phyloP scores from a whole-genome alignment of 2,888 invertebrate species.

The Ormia ochracea region DNA sequence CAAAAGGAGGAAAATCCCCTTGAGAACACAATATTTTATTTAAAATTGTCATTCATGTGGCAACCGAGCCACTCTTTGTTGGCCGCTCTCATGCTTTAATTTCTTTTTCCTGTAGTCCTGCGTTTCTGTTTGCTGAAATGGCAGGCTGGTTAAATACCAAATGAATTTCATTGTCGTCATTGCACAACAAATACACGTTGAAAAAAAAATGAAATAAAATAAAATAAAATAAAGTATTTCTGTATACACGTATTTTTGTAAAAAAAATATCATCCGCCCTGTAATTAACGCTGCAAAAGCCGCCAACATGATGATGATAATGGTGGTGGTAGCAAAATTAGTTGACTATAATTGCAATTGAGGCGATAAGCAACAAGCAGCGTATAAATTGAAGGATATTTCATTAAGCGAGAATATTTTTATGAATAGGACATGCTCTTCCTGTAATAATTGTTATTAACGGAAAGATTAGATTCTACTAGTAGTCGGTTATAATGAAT shows the following conservation, averaged over 20 bases:
- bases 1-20: background rate
- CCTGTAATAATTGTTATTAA: no score
- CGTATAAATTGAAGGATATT: background rate
- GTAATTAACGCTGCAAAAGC: constrained; percentile 55
- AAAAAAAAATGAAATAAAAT: background rate
- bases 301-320: constrained; percentile 36
- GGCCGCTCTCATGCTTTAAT: background rate
- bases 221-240: background rate
- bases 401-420: no score
- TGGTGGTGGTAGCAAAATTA: constrained; percentile 11
- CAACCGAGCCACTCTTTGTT: background rate
- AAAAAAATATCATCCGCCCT: constrained; percentile 50
- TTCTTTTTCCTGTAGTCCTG: constrained; percentile 14
- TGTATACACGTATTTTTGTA: background rate
- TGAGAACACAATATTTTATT: background rate
- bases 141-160: constrained; percentile 17
- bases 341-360: background rate
- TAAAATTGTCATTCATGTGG: background rate
- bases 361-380: background rate
- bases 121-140: constrained; percentile 7
- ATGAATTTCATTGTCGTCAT: constrained; percentile 5
- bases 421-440: no score
- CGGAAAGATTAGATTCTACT: no score
- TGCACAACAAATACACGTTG: constrained; percentile 20
- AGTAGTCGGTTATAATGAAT: no score